Evolutionary conservation across 2,797 vertebrate species (phyloP).

Genomic region (Menidia menidia): DNA sequence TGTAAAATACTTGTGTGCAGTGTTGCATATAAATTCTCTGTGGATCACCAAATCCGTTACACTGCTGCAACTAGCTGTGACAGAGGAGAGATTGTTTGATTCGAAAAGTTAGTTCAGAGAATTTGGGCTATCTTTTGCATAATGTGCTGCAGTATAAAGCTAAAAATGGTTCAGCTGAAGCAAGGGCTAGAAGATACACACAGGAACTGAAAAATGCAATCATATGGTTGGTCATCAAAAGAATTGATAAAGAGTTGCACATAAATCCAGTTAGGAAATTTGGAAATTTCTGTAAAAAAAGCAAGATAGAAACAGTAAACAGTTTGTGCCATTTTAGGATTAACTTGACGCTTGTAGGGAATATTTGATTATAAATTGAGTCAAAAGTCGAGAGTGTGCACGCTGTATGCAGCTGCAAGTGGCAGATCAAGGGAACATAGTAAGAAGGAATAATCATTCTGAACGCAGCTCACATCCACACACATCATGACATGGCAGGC

Average conservation of each 20-base stretch:
- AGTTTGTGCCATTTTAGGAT: constrained; percentile 55
- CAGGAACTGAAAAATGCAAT: constrained; percentile 11
- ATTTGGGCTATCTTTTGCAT: constrained; percentile 48
- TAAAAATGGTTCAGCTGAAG: constrained; percentile 45
- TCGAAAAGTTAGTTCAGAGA: constrained; percentile 35
- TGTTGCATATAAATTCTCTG: neutral
- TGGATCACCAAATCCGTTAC: neutral
- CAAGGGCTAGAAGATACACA: constrained; percentile 10
- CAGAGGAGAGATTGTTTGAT: constrained; percentile 1
- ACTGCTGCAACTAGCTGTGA: neutral
- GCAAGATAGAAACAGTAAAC: neutral
- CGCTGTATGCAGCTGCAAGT: constrained; percentile 63
- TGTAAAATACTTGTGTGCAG: neutral
- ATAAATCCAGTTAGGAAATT: constrained; percentile 39
- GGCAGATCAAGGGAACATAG: constrained; percentile 74
- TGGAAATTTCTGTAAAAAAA: constrained; percentile 9
- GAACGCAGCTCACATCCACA: constrained; percentile 76
- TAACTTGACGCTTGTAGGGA: constrained; percentile 60
- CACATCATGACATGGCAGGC: constrained; percentile 77
- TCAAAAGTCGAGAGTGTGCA: constrained; percentile 57
- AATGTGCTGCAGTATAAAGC: constrained; percentile 53
- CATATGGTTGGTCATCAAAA: constrained; percentile 13
- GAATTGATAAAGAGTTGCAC: constrained; percentile 3
- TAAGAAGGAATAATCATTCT: constrained; percentile 70
- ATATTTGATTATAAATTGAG: constrained; percentile 65